These are phyloP conservation scores for Pterobdella sp. DNA, from an alignment of 2,888 invertebrate genomes.

Conservation along the genomic window DNA sequence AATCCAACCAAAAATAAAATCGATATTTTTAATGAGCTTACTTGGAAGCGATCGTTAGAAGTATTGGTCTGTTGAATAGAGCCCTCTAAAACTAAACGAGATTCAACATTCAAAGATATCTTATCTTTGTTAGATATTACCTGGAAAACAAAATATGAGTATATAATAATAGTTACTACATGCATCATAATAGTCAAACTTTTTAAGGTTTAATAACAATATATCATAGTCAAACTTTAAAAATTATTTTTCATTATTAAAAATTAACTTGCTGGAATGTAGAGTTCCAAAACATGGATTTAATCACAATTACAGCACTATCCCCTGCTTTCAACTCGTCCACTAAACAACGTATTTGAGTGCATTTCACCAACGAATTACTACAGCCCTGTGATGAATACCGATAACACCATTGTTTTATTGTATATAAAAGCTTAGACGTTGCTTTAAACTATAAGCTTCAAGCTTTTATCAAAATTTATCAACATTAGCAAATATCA, in stretches of 20 bases:
- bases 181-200: too few species aligned
- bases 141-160: background rate
- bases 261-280: too few species aligned
- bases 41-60: constrained; percentile 4
- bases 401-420: background rate
- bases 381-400: background rate
- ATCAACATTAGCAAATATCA: too few species aligned
- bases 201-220: too few species aligned
- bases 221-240: too few species aligned
- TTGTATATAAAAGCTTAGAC: too few species aligned
- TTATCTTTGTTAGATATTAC: background rate
- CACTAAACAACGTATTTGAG: constrained; percentile 65
- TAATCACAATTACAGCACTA: constrained; percentile 72
- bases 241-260: too few species aligned
- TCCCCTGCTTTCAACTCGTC: constrained; percentile 68
- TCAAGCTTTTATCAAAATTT: too few species aligned
- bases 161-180: too few species aligned
- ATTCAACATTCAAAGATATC: background rate
- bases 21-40: too few species aligned
- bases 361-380: background rate
- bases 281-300: constrained; percentile 84
- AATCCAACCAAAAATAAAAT: too few species aligned
- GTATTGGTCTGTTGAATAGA: background rate
- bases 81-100: background rate
- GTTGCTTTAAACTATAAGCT: too few species aligned